Conservation (phyloP, 2,113 vertebrate genomes). For the Benitochromis conjunctus region DNA sequence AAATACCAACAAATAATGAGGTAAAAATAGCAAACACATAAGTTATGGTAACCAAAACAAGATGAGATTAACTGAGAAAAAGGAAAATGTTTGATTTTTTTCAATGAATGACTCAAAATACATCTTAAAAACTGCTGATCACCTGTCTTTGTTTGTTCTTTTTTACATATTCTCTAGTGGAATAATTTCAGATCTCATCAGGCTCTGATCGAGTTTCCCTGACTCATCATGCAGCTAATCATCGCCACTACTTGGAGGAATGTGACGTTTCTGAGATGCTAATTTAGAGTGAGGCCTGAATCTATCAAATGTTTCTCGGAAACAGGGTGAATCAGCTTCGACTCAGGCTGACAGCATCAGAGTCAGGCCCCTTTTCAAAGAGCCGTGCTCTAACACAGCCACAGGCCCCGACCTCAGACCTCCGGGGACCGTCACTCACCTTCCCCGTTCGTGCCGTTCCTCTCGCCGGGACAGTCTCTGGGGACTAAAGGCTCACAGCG, state of each 20-base stretch:
- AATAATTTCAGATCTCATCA: background rate
- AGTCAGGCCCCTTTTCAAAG: background rate
- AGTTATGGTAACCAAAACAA: background rate
- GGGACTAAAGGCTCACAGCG: slow-evolving; percentile 76
- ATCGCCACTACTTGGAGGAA: background rate
- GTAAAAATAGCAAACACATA: background rate
- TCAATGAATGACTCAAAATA: background rate
- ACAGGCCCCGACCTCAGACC: background rate
- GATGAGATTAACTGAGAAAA: background rate
- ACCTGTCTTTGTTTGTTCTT: background rate
- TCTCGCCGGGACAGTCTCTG: slow-evolving; percentile 80
- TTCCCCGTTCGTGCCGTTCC: slow-evolving; percentile 37
- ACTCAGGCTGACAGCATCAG: background rate
- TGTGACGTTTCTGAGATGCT: background rate
- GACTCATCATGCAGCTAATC: background rate
- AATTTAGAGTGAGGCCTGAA: background rate
- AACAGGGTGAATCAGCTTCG: background rate
- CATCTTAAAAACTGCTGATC: background rate
- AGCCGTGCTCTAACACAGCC: background rate
- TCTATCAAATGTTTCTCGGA: background rate
- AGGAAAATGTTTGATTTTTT: background rate
- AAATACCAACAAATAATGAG: background rate
- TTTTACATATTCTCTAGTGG: background rate
- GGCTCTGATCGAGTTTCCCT: background rate
- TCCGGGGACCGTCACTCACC: slow-evolving; percentile 33